A percentile compares a stretch with the other conserved stretches of the same genome.
phyloP scores from a whole-genome alignment of 2,888 invertebrate species.

The Dioctria rufipes region DNA sequence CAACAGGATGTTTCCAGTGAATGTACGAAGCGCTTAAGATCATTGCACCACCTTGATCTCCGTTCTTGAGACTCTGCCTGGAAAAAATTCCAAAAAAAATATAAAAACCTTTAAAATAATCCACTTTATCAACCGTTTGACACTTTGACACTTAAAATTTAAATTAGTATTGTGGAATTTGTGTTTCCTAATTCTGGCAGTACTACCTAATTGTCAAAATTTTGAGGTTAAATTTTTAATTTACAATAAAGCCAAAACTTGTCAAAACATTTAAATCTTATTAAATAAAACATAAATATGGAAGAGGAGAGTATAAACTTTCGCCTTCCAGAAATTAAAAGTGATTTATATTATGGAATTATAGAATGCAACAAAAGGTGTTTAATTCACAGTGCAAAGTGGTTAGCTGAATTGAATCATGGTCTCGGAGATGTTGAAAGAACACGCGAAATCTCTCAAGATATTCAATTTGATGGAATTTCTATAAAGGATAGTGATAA shows the following conservation, averaged over 20 bases:
- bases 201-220: not conserved
- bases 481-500: constrained; percentile 75
- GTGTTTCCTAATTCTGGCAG: not conserved
- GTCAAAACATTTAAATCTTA: not conserved
- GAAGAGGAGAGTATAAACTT: constrained; percentile 69
- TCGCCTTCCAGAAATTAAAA: constrained; percentile 77
- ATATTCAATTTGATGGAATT: constrained; percentile 67
- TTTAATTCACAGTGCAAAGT: constrained; percentile 86
- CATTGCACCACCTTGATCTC: too few species aligned
- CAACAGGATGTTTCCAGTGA: too few species aligned
- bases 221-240: not conserved
- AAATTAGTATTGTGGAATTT: not conserved
- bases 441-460: constrained; percentile 71
- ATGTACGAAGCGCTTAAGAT: too few species aligned
- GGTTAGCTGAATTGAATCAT: constrained; percentile 89
- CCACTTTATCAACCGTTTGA: too few species aligned
- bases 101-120: too few species aligned
- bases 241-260: not conserved
- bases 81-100: too few species aligned
- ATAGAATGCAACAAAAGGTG: constrained; percentile 86
- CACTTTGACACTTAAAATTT: too few species aligned
- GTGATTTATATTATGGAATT: constrained; percentile 77
- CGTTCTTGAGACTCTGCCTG: too few species aligned
- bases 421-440: constrained; percentile 80
- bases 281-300: constrained; percentile 60